Evolutionary conservation across 2,888 invertebrate species (phyloP).

Genomic region (Labia minor): DNA sequence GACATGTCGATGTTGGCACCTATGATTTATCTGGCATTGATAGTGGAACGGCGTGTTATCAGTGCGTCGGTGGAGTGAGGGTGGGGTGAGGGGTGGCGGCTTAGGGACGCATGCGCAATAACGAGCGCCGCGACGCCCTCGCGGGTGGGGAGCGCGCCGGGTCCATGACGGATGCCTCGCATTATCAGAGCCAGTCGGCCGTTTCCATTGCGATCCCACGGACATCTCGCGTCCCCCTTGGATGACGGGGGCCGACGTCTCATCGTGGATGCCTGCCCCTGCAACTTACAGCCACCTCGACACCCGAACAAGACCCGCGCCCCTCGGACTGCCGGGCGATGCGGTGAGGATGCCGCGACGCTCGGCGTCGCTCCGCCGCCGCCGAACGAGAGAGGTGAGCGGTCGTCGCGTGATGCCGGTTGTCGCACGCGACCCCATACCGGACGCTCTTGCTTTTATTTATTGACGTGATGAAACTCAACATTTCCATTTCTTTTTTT

Average conservation of each 20-base stretch:
- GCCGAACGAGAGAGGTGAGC: not conserved
- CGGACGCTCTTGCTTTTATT: too few relatives aligned
- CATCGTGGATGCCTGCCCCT: not conserved
- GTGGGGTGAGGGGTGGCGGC: not conserved
- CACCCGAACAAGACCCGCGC: too few relatives aligned
- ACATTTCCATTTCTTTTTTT: too few relatives aligned
- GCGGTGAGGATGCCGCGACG: conserved; percentile 1
- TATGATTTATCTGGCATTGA: conserved; percentile 13
- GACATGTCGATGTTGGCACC: conserved; percentile 13
- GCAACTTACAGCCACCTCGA: not conserved
- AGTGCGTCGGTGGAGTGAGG: not conserved
- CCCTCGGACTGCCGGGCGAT: not conserved
- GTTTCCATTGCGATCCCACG: too few relatives aligned
- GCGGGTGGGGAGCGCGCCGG: not conserved
- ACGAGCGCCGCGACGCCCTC: not conserved
- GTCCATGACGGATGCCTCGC: conserved; percentile 4
- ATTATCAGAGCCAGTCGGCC: not conserved
- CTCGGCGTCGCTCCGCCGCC: not conserved
- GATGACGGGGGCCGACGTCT: too few relatives aligned
- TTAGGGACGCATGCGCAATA: not conserved
- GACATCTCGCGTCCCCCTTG: too few relatives aligned
- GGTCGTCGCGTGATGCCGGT: not conserved
- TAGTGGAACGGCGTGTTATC: not conserved
- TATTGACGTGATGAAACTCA: too few relatives aligned
- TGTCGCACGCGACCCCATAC: too few relatives aligned